Conservation (phyloP, 2,113 vertebrate genomes). For the Pseudonaja textilis region DNA sequence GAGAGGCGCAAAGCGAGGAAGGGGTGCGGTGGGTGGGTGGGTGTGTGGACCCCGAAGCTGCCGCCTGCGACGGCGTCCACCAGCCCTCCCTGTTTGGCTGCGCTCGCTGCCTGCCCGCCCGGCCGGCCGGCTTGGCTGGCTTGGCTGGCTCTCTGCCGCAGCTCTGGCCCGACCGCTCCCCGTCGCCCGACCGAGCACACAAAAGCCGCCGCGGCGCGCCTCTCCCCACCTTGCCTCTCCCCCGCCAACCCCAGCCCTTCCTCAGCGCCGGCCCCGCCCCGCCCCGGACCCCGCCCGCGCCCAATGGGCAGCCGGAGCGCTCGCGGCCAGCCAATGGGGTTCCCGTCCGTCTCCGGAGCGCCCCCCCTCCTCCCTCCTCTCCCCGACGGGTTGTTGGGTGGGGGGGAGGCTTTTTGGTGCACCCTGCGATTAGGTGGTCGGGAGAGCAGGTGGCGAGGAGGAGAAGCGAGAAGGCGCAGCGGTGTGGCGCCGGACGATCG, state of each 20-base stretch:
- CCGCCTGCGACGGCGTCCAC: background rate
- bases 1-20: background rate
- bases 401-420: constrained; percentile 32
- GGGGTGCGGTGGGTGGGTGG: too few relatives aligned
- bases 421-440: background rate
- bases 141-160: constrained; percentile 81
- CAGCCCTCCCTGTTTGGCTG: background rate
- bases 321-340: constrained; percentile 59
- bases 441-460: constrained; percentile 1
- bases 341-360: constrained; percentile 52
- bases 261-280: constrained; percentile 33
- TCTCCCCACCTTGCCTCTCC: constrained; percentile 31
- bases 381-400: constrained; percentile 39
- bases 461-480: constrained; percentile 20
- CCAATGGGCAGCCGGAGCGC: constrained; percentile 63
- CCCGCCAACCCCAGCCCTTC: constrained; percentile 58
- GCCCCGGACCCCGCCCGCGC: background rate
- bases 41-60: background rate
- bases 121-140: background rate
- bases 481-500: background rate
- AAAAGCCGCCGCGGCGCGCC: constrained; percentile 73
- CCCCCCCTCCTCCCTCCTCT: background rate
- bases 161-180: constrained; percentile 75
- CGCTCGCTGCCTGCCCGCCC: constrained; percentile 43
- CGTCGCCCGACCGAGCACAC: constrained; percentile 73